phyloP scores from a whole-genome alignment of 2,113 vertebrate genomes.

The Psittacula cyanocephala region DNA sequence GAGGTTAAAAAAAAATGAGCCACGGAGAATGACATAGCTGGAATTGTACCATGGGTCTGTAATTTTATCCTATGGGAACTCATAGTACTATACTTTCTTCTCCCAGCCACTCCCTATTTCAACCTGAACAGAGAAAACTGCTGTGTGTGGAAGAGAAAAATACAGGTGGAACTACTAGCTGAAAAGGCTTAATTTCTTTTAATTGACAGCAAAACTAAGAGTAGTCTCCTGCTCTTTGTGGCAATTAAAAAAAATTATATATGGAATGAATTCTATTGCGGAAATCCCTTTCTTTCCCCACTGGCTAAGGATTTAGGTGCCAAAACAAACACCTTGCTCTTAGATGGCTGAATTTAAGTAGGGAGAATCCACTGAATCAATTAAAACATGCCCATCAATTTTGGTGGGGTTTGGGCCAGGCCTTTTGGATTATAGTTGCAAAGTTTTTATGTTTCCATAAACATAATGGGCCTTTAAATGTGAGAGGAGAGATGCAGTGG shows the following conservation, averaged over 20 bases:
- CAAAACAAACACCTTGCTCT: background rate
- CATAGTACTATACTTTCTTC: background rate
- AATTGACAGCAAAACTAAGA: background rate
- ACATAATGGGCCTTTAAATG: background rate
- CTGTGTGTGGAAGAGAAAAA: background rate
- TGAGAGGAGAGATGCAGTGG: background rate
- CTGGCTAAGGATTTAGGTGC: background rate
- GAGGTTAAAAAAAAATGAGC: background rate
- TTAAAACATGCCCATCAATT: background rate
- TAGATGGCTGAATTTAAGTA: background rate
- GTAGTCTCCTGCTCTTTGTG: background rate
- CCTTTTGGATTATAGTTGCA: background rate
- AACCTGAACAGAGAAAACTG: background rate
- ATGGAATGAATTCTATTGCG: background rate
- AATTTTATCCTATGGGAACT: conserved; percentile 28
- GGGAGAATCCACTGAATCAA: background rate
- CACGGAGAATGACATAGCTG: background rate
- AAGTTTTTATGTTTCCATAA: background rate
- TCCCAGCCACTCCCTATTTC: background rate
- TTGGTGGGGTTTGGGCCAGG: background rate
- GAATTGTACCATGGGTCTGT: background rate
- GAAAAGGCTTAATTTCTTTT: background rate
- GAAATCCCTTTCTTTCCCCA: background rate
- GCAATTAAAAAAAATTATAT: background rate
- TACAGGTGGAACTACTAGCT: background rate